These are phyloP conservation scores for Anthopleura sola DNA, from an alignment of 64 coral and sea anemone genomes.

Conservation along the genomic window DNA sequence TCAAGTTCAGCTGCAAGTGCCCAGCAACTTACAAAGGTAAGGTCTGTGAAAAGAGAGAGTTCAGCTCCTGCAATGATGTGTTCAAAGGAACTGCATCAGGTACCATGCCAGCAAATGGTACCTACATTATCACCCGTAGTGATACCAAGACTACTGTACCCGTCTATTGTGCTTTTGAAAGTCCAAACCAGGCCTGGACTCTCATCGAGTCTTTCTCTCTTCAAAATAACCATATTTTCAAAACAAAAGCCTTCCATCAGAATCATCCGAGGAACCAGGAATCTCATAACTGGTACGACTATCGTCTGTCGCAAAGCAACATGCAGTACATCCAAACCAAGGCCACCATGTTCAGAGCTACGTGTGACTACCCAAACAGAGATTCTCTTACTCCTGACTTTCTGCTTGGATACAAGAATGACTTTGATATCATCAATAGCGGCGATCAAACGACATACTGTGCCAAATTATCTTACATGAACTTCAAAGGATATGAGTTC, in stretches of 20 bases:
- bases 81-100: neutral
- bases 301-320: neutral
- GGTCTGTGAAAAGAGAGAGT: neutral
- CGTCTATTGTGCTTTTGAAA: conserved; percentile 12
- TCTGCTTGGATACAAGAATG: neutral
- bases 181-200: neutral
- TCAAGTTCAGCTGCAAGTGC: conserved; percentile 15
- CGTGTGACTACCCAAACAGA: conserved; percentile 15
- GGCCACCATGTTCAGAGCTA: conserved; percentile 9
- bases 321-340: neutral
- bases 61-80: neutral
- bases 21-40: neutral
- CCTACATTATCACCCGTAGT: neutral
- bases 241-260: neutral
- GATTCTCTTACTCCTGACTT: conserved; percentile 1
- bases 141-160: neutral
- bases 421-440: neutral
- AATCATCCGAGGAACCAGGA: neutral
- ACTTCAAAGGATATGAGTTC: neutral
- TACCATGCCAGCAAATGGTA: neutral
- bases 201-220: conserved; percentile 13
- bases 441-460: neutral
- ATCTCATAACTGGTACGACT: neutral
- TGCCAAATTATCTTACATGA: neutral
- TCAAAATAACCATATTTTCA: neutral